Conservation (phyloP, 2,113 vertebrate species). For the Suricata suricatta region DNA sequence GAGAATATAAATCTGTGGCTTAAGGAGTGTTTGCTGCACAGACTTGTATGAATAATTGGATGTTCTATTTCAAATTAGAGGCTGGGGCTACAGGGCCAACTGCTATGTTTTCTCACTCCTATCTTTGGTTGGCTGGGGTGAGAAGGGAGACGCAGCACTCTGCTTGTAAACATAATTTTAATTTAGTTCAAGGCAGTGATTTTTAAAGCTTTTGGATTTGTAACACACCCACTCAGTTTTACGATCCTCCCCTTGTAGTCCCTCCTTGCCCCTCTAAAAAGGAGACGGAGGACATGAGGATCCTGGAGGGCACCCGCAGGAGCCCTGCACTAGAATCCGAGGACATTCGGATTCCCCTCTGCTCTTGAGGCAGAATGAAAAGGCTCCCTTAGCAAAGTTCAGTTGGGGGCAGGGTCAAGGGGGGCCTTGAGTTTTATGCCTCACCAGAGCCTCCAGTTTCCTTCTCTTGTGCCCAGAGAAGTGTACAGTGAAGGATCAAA, state of each 20-base stretch:
- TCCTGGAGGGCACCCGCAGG: not conserved
- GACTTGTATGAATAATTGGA: slow-evolving; percentile 48
- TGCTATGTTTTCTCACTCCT: not conserved
- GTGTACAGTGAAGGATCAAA: not conserved
- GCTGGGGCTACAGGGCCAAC: not conserved
- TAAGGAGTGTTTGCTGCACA: not conserved
- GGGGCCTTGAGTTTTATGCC: not conserved
- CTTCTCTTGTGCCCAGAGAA: not conserved
- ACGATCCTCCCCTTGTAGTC: not conserved
- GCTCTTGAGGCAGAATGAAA: not conserved
- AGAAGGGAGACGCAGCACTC: not conserved
- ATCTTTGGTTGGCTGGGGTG: not conserved
- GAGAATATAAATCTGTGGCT: slow-evolving; percentile 59
- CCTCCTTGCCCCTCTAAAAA: not conserved
- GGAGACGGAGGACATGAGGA: not conserved
- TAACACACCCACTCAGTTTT: not conserved
- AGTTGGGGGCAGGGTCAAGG: not conserved
- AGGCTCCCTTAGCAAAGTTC: not conserved
- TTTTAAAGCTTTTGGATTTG: slow-evolving; percentile 20
- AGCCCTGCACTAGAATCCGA: not conserved
- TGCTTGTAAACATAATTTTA: slow-evolving; percentile 1
- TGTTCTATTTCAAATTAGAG: slow-evolving; percentile 60
- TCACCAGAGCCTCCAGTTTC: not conserved
- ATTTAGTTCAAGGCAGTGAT: not conserved
- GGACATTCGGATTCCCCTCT: not conserved